Evolutionary conservation across 2,113 vertebrate species (phyloP).

Genomic region (Probosciger aterrimus): DNA sequence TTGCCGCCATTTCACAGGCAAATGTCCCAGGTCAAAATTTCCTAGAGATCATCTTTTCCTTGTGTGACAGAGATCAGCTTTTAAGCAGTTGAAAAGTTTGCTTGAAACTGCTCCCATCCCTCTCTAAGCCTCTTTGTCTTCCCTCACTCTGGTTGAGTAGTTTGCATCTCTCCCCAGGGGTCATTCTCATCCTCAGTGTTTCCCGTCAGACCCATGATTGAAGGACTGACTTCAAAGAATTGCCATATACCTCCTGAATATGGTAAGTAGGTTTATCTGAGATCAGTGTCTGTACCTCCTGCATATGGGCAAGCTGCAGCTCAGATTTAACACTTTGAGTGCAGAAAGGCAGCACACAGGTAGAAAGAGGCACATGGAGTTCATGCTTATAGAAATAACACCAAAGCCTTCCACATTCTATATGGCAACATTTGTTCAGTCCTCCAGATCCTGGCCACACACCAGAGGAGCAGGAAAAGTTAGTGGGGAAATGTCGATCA

Average conservation of each 20-base stretch:
- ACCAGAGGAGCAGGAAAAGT: rapidly evolving
- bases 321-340: not conserved
- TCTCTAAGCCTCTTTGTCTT: not conserved
- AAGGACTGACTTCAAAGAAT: not conserved
- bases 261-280: not conserved
- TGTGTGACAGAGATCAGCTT: not conserved
- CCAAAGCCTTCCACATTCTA: not conserved
- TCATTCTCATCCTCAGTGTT: not conserved
- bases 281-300: not conserved
- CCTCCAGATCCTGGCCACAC: not conserved
- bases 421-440: not conserved
- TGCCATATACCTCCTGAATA: not conserved
- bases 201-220: not conserved
- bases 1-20: not conserved
- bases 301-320: not conserved
- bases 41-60: not conserved
- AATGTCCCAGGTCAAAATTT: not conserved
- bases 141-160: not conserved
- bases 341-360: not conserved
- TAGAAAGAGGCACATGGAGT: not conserved
- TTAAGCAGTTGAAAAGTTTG: not conserved
- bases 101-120: not conserved
- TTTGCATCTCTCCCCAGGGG: not conserved
- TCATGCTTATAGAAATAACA: not conserved
- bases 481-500: not conserved